Evolutionary conservation across 2,888 invertebrate species (phyloP).

Genomic region (Phasia obesa): DNA sequence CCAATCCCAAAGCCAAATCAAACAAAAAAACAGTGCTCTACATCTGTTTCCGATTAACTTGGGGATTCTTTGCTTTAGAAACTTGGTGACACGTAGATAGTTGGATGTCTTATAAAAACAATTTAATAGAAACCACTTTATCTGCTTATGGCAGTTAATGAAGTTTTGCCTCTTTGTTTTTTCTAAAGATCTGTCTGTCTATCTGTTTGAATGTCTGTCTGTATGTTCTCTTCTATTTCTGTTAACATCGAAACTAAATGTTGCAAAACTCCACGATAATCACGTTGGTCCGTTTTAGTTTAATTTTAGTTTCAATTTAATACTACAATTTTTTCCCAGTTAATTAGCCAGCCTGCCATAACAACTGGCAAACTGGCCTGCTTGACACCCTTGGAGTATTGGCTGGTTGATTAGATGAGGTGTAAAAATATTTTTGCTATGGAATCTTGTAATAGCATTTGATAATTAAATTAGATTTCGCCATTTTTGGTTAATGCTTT

Average conservation of each 20-base stretch:
- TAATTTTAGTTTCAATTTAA: constrained; percentile 32
- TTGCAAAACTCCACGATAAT: constrained; percentile 17
- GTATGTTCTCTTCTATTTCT: constrained; percentile 24
- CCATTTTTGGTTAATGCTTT: constrained; percentile 69
- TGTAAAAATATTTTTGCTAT: constrained; percentile 71
- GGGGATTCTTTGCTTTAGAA: constrained; percentile 58
- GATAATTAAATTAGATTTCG: constrained; percentile 72
- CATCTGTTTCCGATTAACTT: constrained; percentile 68
- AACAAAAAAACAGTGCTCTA: constrained; percentile 55
- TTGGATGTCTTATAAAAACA: no score
- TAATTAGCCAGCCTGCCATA: constrained; percentile 55
- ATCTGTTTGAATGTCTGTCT: no score
- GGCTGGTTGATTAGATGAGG: constrained; percentile 60
- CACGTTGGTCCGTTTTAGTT: constrained; percentile 39
- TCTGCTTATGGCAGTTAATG: constrained; percentile 46
- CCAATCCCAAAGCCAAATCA: constrained; percentile 45
- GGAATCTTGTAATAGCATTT: constrained; percentile 71
- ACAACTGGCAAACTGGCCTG: not conserved
- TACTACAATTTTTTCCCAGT: constrained; percentile 57
- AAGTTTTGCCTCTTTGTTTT: constrained; percentile 16
- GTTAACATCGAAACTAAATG: constrained; percentile 35
- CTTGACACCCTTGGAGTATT: constrained; percentile 41
- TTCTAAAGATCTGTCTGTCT: no score
- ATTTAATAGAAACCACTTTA: no score
- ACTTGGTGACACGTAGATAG: constrained; percentile 8